Evolutionary conservation across 2,113 vertebrate genomes (phyloP).

Genomic region (Xenotilapia leptura): DNA sequence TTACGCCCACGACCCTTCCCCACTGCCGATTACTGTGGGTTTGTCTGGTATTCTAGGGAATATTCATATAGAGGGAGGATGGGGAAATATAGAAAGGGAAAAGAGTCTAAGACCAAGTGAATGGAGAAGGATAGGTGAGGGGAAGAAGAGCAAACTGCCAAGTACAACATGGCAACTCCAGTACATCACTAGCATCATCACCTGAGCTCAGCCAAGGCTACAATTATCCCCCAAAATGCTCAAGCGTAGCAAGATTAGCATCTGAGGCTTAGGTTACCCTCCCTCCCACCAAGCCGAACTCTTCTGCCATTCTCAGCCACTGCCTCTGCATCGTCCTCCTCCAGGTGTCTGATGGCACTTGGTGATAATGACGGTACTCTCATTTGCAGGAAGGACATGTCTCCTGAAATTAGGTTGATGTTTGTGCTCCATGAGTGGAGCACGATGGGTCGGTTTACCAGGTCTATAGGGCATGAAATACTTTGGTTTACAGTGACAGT

Average conservation of each 20-base stretch:
- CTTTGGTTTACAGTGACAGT: conserved; percentile 36
- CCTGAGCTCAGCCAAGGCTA: conserved; percentile 65
- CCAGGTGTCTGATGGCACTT: conserved; percentile 74
- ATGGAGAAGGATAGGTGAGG: conserved; percentile 16
- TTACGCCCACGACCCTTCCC: conserved; percentile 80
- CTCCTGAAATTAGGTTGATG: conserved; percentile 54
- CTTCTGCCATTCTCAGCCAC: conserved; percentile 22
- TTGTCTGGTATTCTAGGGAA: conserved; percentile 81
- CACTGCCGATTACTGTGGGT: conserved; percentile 73
- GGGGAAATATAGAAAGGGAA: neutral
- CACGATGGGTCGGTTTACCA: conserved; percentile 57
- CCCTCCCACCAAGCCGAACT: conserved; percentile 37
- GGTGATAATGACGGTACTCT: conserved; percentile 66
- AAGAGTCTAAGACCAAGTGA: conserved; percentile 20
- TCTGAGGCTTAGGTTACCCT: conserved; percentile 69
- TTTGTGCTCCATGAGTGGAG: conserved; percentile 40
- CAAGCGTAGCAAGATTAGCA: conserved; percentile 68
- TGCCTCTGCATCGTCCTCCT: conserved; percentile 24
- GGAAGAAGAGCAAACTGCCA: conserved; percentile 45
- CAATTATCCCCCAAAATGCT: conserved; percentile 75
- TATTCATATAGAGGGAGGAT: conserved; percentile 71
- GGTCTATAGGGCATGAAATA: conserved; percentile 50
- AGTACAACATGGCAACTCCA: conserved; percentile 48
- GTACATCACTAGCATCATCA: conserved; percentile 57
- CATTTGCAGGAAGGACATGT: conserved; percentile 41